A percentile compares a stretch with the other conserved stretches of the same genome.
These are phyloP conservation scores for Diarsia dahlii DNA, from an alignment of 2,888 invertebrate genomes.

Conservation along the genomic window DNA sequence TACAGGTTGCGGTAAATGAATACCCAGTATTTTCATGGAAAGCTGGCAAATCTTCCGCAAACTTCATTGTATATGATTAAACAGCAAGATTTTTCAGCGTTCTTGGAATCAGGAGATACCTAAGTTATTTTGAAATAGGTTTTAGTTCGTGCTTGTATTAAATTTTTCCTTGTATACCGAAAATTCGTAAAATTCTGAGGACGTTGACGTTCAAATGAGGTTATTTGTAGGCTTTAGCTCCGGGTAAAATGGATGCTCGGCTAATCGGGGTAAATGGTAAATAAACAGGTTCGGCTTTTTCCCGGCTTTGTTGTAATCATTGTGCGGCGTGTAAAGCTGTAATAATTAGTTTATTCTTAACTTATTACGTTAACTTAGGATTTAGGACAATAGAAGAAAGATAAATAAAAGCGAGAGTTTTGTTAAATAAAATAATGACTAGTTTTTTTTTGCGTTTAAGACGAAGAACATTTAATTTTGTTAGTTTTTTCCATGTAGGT, in stretches of 20 bases:
- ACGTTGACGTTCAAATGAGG: conserved; percentile 56
- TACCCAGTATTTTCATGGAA: background rate
- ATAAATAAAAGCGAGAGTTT: conserved; percentile 10
- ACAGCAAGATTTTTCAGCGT: conserved; percentile 23
- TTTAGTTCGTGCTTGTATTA: conserved; percentile 19
- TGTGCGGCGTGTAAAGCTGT: conserved; percentile 33
- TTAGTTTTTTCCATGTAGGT: background rate
- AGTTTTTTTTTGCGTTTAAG: background rate
- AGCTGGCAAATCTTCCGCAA: background rate
- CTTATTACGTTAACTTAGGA: conserved; percentile 21
- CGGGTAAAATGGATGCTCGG: conserved; percentile 57
- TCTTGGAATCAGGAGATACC: conserved; percentile 24
- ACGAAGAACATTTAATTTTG: background rate
- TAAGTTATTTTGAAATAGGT: conserved; percentile 27
- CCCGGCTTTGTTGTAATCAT: conserved; percentile 36
- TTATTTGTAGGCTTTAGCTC: conserved; percentile 59
- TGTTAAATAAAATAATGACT: background rate
- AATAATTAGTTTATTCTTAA: conserved; percentile 46
- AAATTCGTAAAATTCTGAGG: conserved; percentile 57
- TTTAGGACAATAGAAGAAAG: background rate
- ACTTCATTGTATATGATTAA: conserved; percentile 29
- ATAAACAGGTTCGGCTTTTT: conserved; percentile 60
- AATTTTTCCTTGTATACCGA: conserved; percentile 49
- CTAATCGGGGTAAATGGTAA: conserved; percentile 63
- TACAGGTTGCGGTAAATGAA: background rate